Evolutionary conservation across 2,888 invertebrate genomes (phyloP).

Genomic region (Scrobipalpa costella): DNA sequence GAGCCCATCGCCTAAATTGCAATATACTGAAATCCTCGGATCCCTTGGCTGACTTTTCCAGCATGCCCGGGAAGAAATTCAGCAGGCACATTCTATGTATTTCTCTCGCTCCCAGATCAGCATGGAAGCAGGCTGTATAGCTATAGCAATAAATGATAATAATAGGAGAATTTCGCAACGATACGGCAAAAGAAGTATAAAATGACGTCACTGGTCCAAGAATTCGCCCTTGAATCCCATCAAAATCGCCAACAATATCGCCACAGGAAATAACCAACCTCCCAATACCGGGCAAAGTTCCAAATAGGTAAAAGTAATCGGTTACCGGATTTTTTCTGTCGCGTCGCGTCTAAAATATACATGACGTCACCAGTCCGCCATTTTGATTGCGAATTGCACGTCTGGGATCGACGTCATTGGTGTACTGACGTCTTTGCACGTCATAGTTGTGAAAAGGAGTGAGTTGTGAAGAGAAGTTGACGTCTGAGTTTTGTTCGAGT

Average conservation of each 20-base stretch:
- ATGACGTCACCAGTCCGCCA: slow-evolving; percentile 35
- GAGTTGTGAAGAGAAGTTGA: too few species aligned
- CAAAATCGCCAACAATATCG: slow-evolving; percentile 9
- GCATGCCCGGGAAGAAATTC: too few species aligned
- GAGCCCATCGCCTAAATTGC: too few species aligned
- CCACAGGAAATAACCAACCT: slow-evolving; percentile 21
- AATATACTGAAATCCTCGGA: too few species aligned
- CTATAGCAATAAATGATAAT: too few species aligned
- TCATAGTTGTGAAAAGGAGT: slow-evolving; percentile 37
- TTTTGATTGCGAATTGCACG: slow-evolving; percentile 34
- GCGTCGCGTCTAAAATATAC: slow-evolving; percentile 30
- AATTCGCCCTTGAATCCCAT: slow-evolving; percentile 12
- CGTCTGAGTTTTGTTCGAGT: too few species aligned
- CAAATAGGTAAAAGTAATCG: slow-evolving; percentile 30
- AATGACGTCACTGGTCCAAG: slow-evolving; percentile 7
- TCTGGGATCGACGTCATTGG: slow-evolving; percentile 38
- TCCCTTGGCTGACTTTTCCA: too few species aligned
- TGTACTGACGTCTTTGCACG: slow-evolving; percentile 39
- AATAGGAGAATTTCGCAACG: not conserved
- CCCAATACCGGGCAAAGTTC: slow-evolving; percentile 28
- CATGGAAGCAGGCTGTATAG: too few species aligned
- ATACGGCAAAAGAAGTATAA: not conserved
- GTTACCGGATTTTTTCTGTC: slow-evolving; percentile 32
- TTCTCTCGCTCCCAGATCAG: too few species aligned
- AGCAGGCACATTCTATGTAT: too few species aligned